Base-by-base conservation (phyloP, 1,140 invertebrate species). In the Trichonephila inaurata region DNA sequence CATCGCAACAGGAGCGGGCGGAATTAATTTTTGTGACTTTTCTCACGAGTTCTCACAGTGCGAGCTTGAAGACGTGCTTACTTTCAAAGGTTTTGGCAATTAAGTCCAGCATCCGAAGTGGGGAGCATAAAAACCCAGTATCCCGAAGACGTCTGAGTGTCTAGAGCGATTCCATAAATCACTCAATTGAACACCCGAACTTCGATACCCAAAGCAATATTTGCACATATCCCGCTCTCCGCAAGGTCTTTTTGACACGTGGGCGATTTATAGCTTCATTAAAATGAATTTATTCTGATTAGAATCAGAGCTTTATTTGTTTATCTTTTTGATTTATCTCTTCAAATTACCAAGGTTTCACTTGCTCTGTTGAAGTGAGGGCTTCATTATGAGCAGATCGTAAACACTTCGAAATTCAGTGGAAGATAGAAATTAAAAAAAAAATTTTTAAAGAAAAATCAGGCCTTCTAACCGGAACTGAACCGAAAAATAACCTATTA, bases 281-380 rank as follows among this genome's bases (percentile, higher is more conserved):
- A 40, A 77, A 77, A 77, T 77, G 69, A 77, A 77, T 77, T 77
- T 40, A 77, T 77, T 77, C 69, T 6, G 16, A 28, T 40, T 77
- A 33, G 69, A 77, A 77, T 18, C 69, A 77, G 28, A 72, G 28
- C 28, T 77, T 77, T 77, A 40, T 77, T 77, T 77, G 28, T 77
- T 77, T 77, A 19, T 77, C 28, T 77, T 77, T 33, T 28, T 18
- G 28, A 77, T 77, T 77, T 16, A 77, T 77, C 28, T 19, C 16
- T 40, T 6, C 28, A 14, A 77, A 40, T 77, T 40, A 24, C 7
- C 10, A 51, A 0, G 7, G 10, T 51, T 14, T n/a, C 28, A 18
- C 14, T 40, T 28, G 69, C 69, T 33, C 28, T 77, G 28, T 24
- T 69, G 2, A 21, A 24, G 33, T 33, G 69, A 77, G 69, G 16